Conservation (phyloP, 92 coral and sea anemone species). For the Chrysogorgia sp. region DNA sequence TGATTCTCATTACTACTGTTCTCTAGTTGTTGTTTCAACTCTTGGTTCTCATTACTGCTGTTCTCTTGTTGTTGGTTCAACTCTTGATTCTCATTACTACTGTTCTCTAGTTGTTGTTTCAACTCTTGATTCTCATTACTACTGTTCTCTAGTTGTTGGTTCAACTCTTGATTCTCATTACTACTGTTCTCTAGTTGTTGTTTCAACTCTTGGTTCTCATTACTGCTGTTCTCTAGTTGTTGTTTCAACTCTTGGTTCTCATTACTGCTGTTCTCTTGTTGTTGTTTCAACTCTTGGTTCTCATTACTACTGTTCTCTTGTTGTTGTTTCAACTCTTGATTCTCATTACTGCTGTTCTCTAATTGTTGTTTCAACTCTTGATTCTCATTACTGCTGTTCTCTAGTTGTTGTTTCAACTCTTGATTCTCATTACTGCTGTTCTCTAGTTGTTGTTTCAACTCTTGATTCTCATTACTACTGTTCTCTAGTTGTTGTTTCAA, state of each 20-base stretch:
- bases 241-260: neutral
- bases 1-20: neutral
- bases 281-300: neutral
- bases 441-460: neutral
- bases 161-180: conserved; percentile 18
- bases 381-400: neutral
- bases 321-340: neutral
- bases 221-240: neutral
- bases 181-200: neutral
- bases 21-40: neutral
- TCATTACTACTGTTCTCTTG: neutral
- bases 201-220: neutral
- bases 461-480: neutral
- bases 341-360: neutral
- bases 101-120: conserved; percentile 1
- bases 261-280: neutral
- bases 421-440: neutral
- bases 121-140: conserved; percentile 4
- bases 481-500: neutral
- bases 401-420: neutral
- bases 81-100: neutral
- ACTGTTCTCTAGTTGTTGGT: conserved; percentile 11
- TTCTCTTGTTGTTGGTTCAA: conserved; percentile 6
- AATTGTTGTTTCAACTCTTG: neutral
- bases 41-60: neutral